phyloP scores from a whole-genome alignment of 2,797 vertebrate species.

The Chromis chromis region DNA sequence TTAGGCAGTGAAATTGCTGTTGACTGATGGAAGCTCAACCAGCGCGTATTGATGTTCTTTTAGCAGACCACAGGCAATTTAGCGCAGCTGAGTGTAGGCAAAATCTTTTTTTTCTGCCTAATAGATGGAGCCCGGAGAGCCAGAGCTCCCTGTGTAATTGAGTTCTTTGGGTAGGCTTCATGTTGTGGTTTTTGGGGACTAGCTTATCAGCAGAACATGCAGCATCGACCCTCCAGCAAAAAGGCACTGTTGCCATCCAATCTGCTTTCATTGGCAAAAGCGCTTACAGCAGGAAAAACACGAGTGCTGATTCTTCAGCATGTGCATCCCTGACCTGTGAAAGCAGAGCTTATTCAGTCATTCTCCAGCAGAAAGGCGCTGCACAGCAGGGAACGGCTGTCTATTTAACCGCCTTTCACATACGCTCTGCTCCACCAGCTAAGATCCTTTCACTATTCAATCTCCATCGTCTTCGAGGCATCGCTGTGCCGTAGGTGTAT shows the following conservation, averaged over 20 bases:
- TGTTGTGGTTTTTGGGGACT: constrained; percentile 73
- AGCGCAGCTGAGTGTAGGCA: constrained; percentile 51
- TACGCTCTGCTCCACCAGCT: constrained; percentile 67
- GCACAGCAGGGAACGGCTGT: constrained; percentile 78
- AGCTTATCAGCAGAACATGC: constrained; percentile 84
- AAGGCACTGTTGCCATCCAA: constrained; percentile 78
- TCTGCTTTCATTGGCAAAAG: constrained; percentile 84
- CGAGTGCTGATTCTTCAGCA: constrained; percentile 85
- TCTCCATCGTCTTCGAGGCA: constrained; percentile 52
- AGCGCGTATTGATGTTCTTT: constrained; percentile 71
- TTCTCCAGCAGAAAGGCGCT: constrained; percentile 77
- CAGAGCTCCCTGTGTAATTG: constrained; percentile 73
- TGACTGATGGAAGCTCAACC: constrained; percentile 64
- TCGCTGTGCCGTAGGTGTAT: constrained; percentile 47
- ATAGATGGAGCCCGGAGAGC: constrained; percentile 53
- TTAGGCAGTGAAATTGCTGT: constrained; percentile 72
- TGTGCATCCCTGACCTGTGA: constrained; percentile 86
- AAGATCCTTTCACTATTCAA: constrained; percentile 68
- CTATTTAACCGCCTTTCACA: constrained; percentile 81
- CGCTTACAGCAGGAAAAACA: constrained; percentile 86
- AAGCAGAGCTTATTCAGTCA: constrained; percentile 84
- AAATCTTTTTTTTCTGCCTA: constrained; percentile 60
- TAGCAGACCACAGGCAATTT: constrained; percentile 69
- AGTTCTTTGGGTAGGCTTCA: constrained; percentile 71
- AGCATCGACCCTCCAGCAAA: constrained; percentile 71